Percentiles rank a stretch among this genome's conserved stretches.
These are phyloP conservation scores for Pluvianellus socialis DNA, from an alignment of 2,113 vertebrate genomes.

Conservation along the genomic window DNA sequence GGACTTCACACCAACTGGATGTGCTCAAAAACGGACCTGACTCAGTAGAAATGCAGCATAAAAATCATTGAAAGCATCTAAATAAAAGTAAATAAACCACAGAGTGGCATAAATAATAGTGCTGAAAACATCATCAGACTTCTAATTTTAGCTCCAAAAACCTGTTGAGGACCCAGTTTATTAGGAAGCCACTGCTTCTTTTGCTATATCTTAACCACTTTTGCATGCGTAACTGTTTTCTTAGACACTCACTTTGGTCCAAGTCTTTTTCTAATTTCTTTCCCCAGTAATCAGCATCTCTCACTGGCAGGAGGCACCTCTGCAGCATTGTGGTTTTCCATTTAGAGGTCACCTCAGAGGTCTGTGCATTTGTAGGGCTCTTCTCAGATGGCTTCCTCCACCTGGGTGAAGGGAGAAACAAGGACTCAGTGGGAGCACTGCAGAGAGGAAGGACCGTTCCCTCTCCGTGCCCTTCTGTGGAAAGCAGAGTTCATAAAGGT, in stretches of 20 bases:
- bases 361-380: background rate
- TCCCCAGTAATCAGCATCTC: background rate
- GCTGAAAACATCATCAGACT: background rate
- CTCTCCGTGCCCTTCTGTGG: background rate
- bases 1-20: background rate
- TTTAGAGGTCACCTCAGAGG: background rate
- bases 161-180: background rate
- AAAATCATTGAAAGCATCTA: background rate
- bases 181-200: background rate
- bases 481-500: background rate
- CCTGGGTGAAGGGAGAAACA: background rate
- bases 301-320: background rate
- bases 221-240: background rate
- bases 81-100: background rate
- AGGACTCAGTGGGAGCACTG: background rate
- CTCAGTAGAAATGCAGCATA: background rate
- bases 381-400: background rate
- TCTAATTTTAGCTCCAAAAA: conserved; percentile 12
- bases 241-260: background rate
- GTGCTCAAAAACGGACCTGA: background rate
- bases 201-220: background rate
- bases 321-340: background rate
- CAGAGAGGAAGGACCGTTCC: background rate
- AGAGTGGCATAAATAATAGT: background rate
- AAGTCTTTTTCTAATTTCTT: background rate